Evolutionary conservation across 2,888 invertebrate species (phyloP), one percentile per base, ranked within the genome.

Genomic region (Oxycera nigricornis): DNA sequence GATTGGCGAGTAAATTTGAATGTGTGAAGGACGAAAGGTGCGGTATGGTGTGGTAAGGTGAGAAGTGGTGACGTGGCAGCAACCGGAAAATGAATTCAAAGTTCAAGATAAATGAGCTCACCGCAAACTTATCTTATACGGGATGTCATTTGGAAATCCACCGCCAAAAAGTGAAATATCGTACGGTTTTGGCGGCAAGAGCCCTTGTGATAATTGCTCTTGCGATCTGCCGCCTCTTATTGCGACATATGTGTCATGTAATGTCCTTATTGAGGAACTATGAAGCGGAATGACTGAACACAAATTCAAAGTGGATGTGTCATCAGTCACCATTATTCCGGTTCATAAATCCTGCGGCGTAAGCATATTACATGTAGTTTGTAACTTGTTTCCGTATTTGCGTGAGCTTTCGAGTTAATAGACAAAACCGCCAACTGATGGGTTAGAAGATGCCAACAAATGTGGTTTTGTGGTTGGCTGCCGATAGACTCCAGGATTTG

Each of bases 241-340:
- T 57, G 57, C 4, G 14, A 14, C 46, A 46, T 3, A 46, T 11
- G 6, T 14, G 14, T 17, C 3, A 46, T 46, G 11, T 14, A 46
- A 46, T 46, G 67, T 39, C 67, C 14, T 67, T 39, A 67, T 67
- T 67, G 41, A 41, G 41, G 26, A 62, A 35, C 7, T 57, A 57
- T 24, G 11, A 24, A 61, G 61, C 9, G 22, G 7, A 59, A 9
- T 20, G 9, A 46, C 2, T 9, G 22, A 20, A 72, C 14, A 57
- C 59, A 59, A 59, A 59, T 30, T 24, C 59, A 31, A 35, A 65
- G 31, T 65, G 70, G 68, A 74, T 74, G 41, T 77, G 75, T 76
- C 77, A 77, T 77, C 77, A 77, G 76, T 77, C 77, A 77, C 75
- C 74, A 77, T 77, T 76, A 77, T 77, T 77, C 73, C 75, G 75